phyloP scores from a whole-genome alignment of 1,140 invertebrate genomes.

The Drosophila dunni region DNA sequence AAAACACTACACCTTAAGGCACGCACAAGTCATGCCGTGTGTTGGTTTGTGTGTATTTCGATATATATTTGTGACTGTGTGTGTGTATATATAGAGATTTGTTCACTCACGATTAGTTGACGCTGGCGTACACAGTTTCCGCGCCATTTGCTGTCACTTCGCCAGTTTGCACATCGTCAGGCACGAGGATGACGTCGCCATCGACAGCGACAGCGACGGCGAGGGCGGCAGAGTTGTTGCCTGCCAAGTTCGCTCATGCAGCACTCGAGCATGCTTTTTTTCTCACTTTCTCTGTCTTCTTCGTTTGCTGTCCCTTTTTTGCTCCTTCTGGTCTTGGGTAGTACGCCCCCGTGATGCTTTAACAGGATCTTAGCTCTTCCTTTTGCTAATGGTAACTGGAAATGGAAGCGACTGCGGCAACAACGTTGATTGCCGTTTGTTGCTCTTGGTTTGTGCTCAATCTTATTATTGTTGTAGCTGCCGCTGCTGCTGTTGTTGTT shows the following conservation, averaged over 20 bases:
- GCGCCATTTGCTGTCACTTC: conserved; percentile 82
- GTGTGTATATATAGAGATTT: conserved; percentile 83
- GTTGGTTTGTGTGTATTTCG: conserved; percentile 74
- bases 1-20: conserved; percentile 32
- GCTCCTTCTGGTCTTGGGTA: background rate
- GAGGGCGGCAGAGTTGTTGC: conserved; percentile 25
- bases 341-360: conserved; percentile 14
- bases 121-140: conserved; percentile 77
- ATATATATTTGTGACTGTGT: conserved; percentile 69
- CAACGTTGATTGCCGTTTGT: conserved; percentile 63
- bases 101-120: conserved; percentile 82
- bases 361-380: conserved; percentile 56
- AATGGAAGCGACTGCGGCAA: conserved; percentile 66
- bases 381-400: conserved; percentile 69
- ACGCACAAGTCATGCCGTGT: conserved; percentile 2
- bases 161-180: conserved; percentile 82
- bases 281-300: background rate
- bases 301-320: background rate
- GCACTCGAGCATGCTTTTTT: conserved; percentile 51
- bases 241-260: conserved; percentile 77
- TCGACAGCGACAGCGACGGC: conserved; percentile 9
- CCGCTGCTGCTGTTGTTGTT: conserved; percentile 34
- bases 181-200: conserved; percentile 37
- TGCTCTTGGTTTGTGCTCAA: conserved; percentile 30
- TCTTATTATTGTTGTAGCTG: conserved; percentile 31